Evolutionary conservation across 1,140 invertebrate genomes (phyloP).

Genomic region (Bombus waltoni): DNA sequence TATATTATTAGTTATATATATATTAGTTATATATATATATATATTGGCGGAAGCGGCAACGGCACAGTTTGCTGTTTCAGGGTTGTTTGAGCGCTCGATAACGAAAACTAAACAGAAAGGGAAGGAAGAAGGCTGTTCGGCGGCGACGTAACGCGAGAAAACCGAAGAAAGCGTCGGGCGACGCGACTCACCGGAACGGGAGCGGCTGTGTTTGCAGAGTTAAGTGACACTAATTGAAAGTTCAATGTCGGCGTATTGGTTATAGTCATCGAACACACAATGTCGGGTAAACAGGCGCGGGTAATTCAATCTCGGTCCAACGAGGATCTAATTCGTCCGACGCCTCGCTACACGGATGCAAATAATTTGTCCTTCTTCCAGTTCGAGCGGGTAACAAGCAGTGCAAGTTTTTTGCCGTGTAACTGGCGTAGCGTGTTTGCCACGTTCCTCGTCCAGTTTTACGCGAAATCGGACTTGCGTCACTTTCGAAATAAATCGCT

Average conservation of each 20-base stretch:
- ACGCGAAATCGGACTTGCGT: too few species aligned
- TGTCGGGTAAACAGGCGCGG: slow-evolving; percentile 57
- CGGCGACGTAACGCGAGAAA: slow-evolving; percentile 34
- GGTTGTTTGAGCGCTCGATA: slow-evolving; percentile 53
- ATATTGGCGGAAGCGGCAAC: neutral
- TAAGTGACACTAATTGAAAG: slow-evolving; percentile 82
- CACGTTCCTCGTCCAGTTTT: too few species aligned
- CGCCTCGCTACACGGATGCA: slow-evolving; percentile 27
- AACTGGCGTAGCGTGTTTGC: too few species aligned
- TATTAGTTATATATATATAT: too few species aligned
- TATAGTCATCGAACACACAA: slow-evolving; percentile 69
- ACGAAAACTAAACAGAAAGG: slow-evolving; percentile 54
- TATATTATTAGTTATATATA: too few species aligned
- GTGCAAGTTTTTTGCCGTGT: too few species aligned
- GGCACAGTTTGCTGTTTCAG: slow-evolving; percentile 35
- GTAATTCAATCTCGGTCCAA: slow-evolving; percentile 75
- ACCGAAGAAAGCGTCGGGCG: slow-evolving; percentile 53
- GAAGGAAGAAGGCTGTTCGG: slow-evolving; percentile 9
- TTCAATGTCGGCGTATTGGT: slow-evolving; percentile 78
- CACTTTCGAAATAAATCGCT: too few species aligned
- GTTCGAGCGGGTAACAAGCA: too few species aligned
- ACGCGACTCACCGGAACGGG: slow-evolving; percentile 60
- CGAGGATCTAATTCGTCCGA: slow-evolving; percentile 73
- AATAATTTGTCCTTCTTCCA: neutral
- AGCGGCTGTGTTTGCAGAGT: slow-evolving; percentile 78